Evolutionary conservation across 2,113 vertebrate species (phyloP).

Genomic region (Chrysemys picta): DNA sequence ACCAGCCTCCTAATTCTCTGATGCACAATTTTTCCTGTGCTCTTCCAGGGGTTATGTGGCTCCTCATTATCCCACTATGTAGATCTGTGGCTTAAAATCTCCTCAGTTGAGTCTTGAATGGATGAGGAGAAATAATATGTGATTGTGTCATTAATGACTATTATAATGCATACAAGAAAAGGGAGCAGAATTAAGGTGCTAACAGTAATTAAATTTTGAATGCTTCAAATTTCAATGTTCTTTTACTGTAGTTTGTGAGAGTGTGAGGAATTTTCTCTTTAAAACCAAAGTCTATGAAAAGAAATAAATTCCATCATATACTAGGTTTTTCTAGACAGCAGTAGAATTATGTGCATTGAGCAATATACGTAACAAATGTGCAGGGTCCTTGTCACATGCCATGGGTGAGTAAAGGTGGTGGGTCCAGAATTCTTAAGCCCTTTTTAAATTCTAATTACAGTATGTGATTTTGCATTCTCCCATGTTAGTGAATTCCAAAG

Average conservation of each 20-base stretch:
- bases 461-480: background rate
- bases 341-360: background rate
- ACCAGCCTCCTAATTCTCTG: background rate
- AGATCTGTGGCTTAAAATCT: background rate
- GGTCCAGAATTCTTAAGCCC: background rate
- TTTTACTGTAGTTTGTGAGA: background rate
- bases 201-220: background rate
- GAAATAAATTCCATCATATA: background rate
- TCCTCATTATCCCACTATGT: background rate
- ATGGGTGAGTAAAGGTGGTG: background rate
- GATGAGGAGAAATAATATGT: background rate
- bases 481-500: background rate
- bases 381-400: background rate
- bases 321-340: background rate
- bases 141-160: background rate
- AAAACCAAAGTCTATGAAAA: background rate
- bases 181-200: background rate
- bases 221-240: background rate
- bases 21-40: background rate
- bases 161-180: background rate
- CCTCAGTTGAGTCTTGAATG: background rate
- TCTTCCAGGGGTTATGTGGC: background rate
- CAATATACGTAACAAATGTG: background rate
- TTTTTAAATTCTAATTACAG: background rate
- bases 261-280: background rate